Percentiles rank a stretch among this genome's conserved stretches.
phyloP scores from a whole-genome alignment of 2,888 invertebrate species.

The Orthosia gracilis region DNA sequence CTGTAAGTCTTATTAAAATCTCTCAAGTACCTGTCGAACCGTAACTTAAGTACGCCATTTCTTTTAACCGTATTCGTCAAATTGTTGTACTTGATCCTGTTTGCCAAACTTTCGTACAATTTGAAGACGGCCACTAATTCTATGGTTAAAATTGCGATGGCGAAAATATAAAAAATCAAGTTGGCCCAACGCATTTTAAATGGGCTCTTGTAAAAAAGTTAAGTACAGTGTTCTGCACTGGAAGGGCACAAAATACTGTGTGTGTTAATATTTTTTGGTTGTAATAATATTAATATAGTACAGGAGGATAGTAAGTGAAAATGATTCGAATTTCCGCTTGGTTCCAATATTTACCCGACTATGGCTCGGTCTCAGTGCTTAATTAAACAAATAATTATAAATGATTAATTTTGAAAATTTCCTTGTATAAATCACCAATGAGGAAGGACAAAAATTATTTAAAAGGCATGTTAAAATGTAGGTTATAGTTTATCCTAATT shows the following conservation, averaged over 20 bases:
- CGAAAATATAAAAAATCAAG: not conserved
- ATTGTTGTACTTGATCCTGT: not conserved
- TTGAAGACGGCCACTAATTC: not conserved
- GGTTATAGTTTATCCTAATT: too few relatives aligned
- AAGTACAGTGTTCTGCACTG: too few relatives aligned
- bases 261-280: not conserved
- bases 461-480: too few relatives aligned
- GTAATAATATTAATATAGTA: too few relatives aligned
- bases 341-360: not conserved
- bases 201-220: too few relatives aligned
- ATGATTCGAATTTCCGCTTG: constrained; percentile 1
- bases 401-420: too few relatives aligned
- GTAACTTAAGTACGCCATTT: not conserved
- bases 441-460: too few relatives aligned
- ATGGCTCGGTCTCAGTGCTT: too few relatives aligned
- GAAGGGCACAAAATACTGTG: not conserved
- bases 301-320: too few relatives aligned
- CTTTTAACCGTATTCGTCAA: not conserved
- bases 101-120: not conserved
- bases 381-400: too few relatives aligned
- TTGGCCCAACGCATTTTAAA: not conserved
- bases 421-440: too few relatives aligned
- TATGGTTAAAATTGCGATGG: not conserved
- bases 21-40: constrained; percentile 64
- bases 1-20: constrained; percentile 69